Evolutionary conservation across 2,797 vertebrate species (phyloP).

Genomic region (Sphenodon punctatus): DNA sequence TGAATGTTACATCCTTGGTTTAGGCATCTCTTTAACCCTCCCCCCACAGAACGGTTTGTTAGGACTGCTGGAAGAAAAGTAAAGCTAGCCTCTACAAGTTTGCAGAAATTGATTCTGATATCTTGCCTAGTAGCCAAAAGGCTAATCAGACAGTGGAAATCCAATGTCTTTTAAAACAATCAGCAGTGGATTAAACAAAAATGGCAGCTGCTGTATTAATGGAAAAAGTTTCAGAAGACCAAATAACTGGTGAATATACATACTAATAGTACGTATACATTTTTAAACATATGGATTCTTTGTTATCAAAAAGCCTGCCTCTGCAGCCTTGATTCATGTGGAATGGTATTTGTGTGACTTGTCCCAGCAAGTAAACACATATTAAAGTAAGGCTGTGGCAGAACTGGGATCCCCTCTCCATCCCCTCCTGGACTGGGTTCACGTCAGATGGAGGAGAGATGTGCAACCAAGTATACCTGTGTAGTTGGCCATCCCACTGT

Average conservation of each 20-base stretch:
- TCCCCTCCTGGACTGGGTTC: background rate
- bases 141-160: conserved; percentile 8
- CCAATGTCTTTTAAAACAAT: background rate
- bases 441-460: background rate
- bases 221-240: background rate
- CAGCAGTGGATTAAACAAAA: conserved; percentile 10
- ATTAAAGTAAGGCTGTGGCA: background rate
- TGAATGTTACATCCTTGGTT: conserved; percentile 31
- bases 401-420: no score
- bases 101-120: conserved; percentile 20
- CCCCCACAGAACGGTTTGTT: conserved; percentile 1
- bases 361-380: background rate
- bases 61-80: background rate
- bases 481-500: background rate
- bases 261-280: no score
- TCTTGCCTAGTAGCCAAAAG: background rate
- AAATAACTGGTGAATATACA: background rate
- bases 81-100: background rate
- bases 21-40: conserved; percentile 22
- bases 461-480: conserved; percentile 13
- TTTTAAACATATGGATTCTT: background rate
- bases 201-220: background rate
- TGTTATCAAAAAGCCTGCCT: conserved; percentile 1
- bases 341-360: background rate
- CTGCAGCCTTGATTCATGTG: background rate